Percentiles rank a stretch among this genome's conserved stretches.
These are phyloP conservation scores for Drosophila phalerata DNA, from an alignment of 2,888 invertebrate genomes.

Conservation along the genomic window DNA sequence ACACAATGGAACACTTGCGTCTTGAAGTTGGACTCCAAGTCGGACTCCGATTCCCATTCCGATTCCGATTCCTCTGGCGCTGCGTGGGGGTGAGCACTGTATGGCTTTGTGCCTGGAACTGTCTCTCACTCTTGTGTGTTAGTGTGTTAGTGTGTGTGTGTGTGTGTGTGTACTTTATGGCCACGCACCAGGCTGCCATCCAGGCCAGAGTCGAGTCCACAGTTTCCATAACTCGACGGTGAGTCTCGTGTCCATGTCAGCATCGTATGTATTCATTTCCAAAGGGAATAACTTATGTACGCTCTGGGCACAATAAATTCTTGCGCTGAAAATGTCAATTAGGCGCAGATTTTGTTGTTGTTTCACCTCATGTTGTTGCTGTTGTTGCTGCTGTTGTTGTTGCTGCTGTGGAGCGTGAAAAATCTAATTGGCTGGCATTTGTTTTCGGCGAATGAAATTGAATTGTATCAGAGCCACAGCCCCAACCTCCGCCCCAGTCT, in stretches of 20 bases:
- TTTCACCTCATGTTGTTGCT: constrained; percentile 31
- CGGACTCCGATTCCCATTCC: constrained; percentile 12
- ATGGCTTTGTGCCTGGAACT: constrained; percentile 33
- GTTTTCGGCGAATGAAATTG: constrained; percentile 64
- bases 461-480: constrained; percentile 56
- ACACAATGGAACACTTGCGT: constrained; percentile 79
- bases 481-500: constrained; percentile 5
- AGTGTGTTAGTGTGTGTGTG: constrained; percentile 23
- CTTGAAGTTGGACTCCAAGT: constrained; percentile 34
- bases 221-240: constrained; percentile 66
- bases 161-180: constrained; percentile 71
- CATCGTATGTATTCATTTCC: constrained; percentile 83
- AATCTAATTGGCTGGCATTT: constrained; percentile 78
- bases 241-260: constrained; percentile 62
- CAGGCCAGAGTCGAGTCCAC: constrained; percentile 34
- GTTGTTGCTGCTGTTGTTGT: constrained; percentile 1
- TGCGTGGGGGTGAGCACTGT: constrained; percentile 74
- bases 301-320: constrained; percentile 85
- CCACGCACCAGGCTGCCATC: constrained; percentile 63
- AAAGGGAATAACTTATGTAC: constrained; percentile 85
- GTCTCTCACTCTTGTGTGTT: constrained; percentile 30
- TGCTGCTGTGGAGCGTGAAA: constrained; percentile 67
- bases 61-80: constrained; percentile 60
- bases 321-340: constrained; percentile 85
- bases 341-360: constrained; percentile 76